A percentile compares a stretch with the other conserved stretches of the same genome.
These are phyloP conservation scores for Grantiella picta DNA, from an alignment of 2,113 vertebrate genomes.

Conservation along the genomic window DNA sequence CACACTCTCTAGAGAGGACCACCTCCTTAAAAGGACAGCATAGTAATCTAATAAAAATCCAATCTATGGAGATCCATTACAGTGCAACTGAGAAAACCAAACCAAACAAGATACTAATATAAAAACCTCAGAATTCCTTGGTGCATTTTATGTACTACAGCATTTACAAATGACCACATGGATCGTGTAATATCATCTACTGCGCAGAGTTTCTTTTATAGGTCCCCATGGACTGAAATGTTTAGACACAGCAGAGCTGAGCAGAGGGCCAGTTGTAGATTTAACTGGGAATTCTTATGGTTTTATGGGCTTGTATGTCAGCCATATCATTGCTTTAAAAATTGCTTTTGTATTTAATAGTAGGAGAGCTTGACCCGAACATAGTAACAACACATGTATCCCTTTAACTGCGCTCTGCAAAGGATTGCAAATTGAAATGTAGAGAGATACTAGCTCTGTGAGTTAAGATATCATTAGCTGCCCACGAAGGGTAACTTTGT, in stretches of 20 bases:
- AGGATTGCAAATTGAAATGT: neutral
- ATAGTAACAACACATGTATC: neutral
- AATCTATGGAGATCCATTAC: slow-evolving; percentile 46
- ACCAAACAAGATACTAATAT: slow-evolving; percentile 16
- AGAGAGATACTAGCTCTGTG: neutral
- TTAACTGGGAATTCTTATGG: neutral
- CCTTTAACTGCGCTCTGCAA: neutral
- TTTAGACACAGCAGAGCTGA: slow-evolving; percentile 30
- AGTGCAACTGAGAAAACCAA: slow-evolving; percentile 23
- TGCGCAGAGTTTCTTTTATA: slow-evolving; percentile 35
- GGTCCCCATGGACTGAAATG: neutral
- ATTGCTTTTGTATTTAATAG: slow-evolving; percentile 51
- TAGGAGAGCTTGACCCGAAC: neutral
- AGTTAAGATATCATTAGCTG: neutral
- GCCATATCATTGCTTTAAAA: slow-evolving; percentile 41
- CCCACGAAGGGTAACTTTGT: neutral
- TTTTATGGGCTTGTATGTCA: slow-evolving; percentile 40
- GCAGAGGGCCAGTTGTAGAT: slow-evolving; percentile 4
- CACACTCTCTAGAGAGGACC: neutral
- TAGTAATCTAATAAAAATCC: slow-evolving; percentile 52
- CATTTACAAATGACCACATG: slow-evolving; percentile 56
- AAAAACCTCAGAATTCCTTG: slow-evolving; percentile 35
- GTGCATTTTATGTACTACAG: neutral
- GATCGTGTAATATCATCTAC: slow-evolving; percentile 25
- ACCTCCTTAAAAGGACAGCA: slow-evolving; percentile 4